Base-by-base conservation (phyloP, 2,113 vertebrate species). In the Anarhynchus alexandrinus region DNA sequence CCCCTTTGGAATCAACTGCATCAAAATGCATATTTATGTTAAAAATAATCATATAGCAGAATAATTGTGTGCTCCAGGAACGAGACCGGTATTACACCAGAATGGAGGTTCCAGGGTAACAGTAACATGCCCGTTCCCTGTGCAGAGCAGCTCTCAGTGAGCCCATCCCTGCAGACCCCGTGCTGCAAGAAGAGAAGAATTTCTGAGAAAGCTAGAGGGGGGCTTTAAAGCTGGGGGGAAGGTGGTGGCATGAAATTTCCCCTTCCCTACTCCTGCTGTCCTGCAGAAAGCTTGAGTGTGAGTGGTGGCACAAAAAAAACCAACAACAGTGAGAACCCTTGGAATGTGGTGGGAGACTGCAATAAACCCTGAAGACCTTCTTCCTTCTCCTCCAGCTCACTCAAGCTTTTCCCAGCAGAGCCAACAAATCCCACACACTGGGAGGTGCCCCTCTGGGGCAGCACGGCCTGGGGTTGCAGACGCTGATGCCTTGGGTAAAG, bases 381-480 rank as follows among this genome's bases (percentile, higher is more conserved):
- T n/a, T 74, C 32, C 12, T 74, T 43, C 34, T 19, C 20, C 36
- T 81, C 22, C 32, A 70, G 36, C 20, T 57, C 36, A 29, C 36
- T 73, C 8, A 1, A 30, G 15, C 40, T 42, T 15, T 67, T 67
- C 40, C 40, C 59, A 67, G 40, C n/a, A 62, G 26, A 42, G 18
- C 15, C 23, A 23, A 42, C 40, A 34, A 32, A 40, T n/a, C 20
- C 79, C 52, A 11, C 5, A 3, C 0, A 1, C 19, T 13, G 55
- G 16, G 62, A 69, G 8, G 30, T 36, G 4, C 3, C 11, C 12
- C 26, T 10, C 22, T 51, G 18, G 19, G 9, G 4, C 29, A 61
- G 45, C 59, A n/a, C 5, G 0, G 16, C 32, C 3, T 0, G 19
- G 38, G 3, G 14, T n/a, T n/a, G 5, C 0, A 1, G 40, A 40